Evolutionary conservation across 2,113 vertebrate species (phyloP).

Genomic region (Thomomys bottae): DNA sequence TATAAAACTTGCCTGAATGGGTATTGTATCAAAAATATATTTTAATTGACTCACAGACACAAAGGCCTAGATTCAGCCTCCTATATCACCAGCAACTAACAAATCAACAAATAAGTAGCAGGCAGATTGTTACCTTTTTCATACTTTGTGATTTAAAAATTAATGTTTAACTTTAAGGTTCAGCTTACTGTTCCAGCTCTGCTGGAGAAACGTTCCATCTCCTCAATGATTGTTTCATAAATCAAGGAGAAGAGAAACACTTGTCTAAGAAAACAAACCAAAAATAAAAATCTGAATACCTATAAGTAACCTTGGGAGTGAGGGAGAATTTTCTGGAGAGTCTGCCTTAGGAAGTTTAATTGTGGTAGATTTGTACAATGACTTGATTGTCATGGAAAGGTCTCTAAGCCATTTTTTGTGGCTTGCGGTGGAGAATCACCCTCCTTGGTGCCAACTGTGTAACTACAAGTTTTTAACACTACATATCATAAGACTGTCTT

Average conservation of each 20-base stretch:
- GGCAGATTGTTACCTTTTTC: not conserved
- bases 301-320: not conserved
- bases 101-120: too few species aligned
- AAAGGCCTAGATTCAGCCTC: not conserved
- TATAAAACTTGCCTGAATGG: constrained; percentile 1
- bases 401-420: constrained; percentile 43
- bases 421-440: not conserved
- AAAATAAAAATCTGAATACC: not conserved
- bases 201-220: not conserved
- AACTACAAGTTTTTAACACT: not conserved
- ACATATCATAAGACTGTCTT: not conserved
- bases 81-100: not conserved
- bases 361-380: constrained; percentile 21
- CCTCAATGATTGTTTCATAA: not conserved
- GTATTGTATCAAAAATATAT: not conserved
- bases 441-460: constrained; percentile 4
- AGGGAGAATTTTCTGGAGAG: not conserved
- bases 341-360: not conserved
- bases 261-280: not conserved
- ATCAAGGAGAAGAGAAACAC: constrained; percentile 21
- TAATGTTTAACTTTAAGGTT: too few species aligned
- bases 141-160: too few species aligned
- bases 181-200: not conserved
- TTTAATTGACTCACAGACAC: not conserved
- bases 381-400: constrained; percentile 18